These are phyloP conservation scores for Hozukius guyotensis DNA, from an alignment of 2,797 vertebrate genomes.

Conservation along the genomic window DNA sequence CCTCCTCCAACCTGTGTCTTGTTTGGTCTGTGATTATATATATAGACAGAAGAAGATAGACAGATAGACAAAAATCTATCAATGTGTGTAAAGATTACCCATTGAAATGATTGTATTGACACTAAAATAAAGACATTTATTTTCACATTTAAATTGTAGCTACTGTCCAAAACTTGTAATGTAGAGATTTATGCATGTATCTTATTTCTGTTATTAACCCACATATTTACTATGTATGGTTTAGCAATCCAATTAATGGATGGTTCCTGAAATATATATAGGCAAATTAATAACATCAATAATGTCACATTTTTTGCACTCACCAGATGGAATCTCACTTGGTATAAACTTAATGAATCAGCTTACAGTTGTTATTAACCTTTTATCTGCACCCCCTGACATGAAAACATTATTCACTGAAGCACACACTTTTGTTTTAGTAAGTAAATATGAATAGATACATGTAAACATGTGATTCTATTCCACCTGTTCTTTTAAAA, in stretches of 20 bases:
- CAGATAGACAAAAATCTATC: background rate
- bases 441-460: background rate
- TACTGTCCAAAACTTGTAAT: background rate
- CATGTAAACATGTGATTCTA: background rate
- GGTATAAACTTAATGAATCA: background rate
- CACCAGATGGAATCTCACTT: background rate
- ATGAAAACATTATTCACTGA: background rate
- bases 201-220: background rate
- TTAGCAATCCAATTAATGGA: background rate
- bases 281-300: background rate
- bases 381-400: background rate
- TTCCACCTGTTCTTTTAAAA: background rate
- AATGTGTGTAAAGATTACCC: too few relatives aligned
- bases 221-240: background rate
- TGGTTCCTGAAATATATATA: background rate
- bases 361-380: background rate
- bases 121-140: background rate
- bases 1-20: background rate
- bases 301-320: background rate
- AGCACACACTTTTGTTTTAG: background rate
- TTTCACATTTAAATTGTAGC: background rate
- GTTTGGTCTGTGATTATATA: background rate
- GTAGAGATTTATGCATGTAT: background rate
- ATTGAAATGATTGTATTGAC: background rate
- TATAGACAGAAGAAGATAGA: too few relatives aligned